These are phyloP conservation scores for Polypedilum pembai DNA, from an alignment of 1,140 invertebrate genomes.

Conservation along the genomic window DNA sequence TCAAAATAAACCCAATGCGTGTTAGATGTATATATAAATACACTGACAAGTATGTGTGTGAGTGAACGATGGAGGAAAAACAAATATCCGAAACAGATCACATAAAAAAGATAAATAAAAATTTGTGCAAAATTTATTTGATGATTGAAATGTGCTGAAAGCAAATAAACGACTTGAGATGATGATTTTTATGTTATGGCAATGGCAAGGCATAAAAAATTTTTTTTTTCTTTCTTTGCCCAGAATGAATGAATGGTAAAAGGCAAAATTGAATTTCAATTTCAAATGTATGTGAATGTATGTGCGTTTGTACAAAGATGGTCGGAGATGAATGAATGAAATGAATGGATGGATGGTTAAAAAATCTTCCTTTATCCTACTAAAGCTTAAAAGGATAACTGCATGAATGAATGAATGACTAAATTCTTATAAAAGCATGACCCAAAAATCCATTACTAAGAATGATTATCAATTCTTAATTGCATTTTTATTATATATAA, in stretches of 20 bases:
- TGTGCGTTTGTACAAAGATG: not conserved
- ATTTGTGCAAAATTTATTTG: constrained; percentile 14
- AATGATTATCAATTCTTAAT: no score
- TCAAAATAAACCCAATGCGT: constrained; percentile 4
- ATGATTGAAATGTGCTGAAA: constrained; percentile 18
- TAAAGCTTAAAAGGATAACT: not conserved
- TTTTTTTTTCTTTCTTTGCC: not conserved
- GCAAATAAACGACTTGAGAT: constrained; percentile 17
- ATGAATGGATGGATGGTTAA: not conserved
- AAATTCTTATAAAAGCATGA: not conserved
- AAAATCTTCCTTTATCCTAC: constrained; percentile 4
- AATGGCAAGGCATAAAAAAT: not conserved
- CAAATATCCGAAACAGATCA: constrained; percentile 12
- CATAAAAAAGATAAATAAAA: constrained; percentile 20
- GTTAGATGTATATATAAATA: not conserved
- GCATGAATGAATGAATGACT: not conserved
- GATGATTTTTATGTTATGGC: constrained; percentile 18
- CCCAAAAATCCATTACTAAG: no score
- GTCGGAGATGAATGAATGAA: not conserved
- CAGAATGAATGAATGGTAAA: not conserved
- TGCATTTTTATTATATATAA: no score
- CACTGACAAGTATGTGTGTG: not conserved
- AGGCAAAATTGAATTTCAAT: not conserved
- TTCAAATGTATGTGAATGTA: not conserved
- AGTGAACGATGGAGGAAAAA: not conserved